These are phyloP conservation scores for Tympanuchus pallidicinctus DNA, from an alignment of 2,113 vertebrate genomes.

Conservation along the genomic window DNA sequence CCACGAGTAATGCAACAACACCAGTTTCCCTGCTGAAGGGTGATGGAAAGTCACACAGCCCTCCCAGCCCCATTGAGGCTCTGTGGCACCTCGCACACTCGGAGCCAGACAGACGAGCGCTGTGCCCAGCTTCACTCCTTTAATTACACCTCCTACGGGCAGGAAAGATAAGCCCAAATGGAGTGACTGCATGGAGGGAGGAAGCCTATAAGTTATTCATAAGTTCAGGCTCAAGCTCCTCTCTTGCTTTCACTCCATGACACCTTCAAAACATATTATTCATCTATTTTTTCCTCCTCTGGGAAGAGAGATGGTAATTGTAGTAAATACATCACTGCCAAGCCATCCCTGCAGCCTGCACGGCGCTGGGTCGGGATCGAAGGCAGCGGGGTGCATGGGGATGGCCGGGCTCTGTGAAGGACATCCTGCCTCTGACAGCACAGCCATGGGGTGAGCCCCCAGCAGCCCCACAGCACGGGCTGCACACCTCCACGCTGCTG, in stretches of 20 bases:
- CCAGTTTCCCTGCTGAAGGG: rapidly evolving
- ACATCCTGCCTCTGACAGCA: not conserved
- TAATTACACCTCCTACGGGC: constrained; percentile 64
- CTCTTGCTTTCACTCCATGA: constrained; percentile 62
- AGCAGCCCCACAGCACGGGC: too few relatives aligned
- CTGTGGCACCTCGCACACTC: not conserved
- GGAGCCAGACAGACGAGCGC: not conserved
- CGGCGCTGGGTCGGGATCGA: not conserved
- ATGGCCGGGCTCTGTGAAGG: not conserved
- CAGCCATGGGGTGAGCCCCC: not conserved
- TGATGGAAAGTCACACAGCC: rapidly evolving
- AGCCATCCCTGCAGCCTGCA: not conserved
- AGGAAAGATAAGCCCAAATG: constrained; percentile 70
- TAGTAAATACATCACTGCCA: constrained; percentile 66
- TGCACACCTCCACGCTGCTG: not conserved
- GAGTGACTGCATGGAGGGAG: constrained; percentile 57
- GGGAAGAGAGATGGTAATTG: constrained; percentile 60
- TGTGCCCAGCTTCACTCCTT: constrained; percentile 33
- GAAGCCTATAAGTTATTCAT: constrained; percentile 77
- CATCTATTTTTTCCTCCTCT: constrained; percentile 51
- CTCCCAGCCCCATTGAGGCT: not conserved
- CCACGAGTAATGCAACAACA: rapidly evolving
- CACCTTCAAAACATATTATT: constrained; percentile 72
- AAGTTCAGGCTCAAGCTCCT: constrained; percentile 62
- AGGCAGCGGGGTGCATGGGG: not conserved